Base-by-base conservation (phyloP, 2,888 invertebrate species). In the Nymphalis polychloros region DNA sequence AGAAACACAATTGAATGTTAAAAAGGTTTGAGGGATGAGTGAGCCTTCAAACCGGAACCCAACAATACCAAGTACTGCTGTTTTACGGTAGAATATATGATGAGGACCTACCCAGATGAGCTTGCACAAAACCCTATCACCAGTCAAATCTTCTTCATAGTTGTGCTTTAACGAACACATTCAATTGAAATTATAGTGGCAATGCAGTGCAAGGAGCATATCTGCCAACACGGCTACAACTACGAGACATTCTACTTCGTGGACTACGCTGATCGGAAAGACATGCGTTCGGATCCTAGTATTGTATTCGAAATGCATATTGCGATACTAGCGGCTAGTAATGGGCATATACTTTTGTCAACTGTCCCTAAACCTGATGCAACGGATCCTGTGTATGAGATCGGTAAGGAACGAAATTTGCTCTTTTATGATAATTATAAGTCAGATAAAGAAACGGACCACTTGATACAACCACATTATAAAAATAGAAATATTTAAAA, bases 311-410 rank as follows among this genome's bases (percentile, higher is more conserved):
- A 95, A 77, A 94, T 96, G 84, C 95, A 95, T 78, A 93, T 96
- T 64, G 94, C 94, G 0, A 95, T 96, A 35, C 85, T 95, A 73
- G 95, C 95, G 0, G 82, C 90, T 0, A 95, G 94, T 81, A 95
- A 96, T 81, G 96, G 95, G 0, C 96, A 96, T 76, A 95, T 96
- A 57, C 82, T 96, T 27, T 82, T 96, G 10, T 94, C 95, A 0
- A 87, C 94, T 0, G 89, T 89, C 0, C 81, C 87, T 0, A 81
- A 78, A 7, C 93, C 95, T 0, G 79, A 84, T 0, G 71, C 78
- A 2, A 76, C 69, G 1, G 95, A 94, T 77, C 90, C 94, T 0
- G 95, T 95, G 0, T 96, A 96, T 83, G 96, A 96, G 87, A 94
- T 96, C 59, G 96, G 93, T 93, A 74, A 80, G 78, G 17, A 20